Evolutionary conservation across 2,888 invertebrate species (phyloP), one percentile per base, ranked within the genome.

Genomic region (Encarsia formosa): DNA sequence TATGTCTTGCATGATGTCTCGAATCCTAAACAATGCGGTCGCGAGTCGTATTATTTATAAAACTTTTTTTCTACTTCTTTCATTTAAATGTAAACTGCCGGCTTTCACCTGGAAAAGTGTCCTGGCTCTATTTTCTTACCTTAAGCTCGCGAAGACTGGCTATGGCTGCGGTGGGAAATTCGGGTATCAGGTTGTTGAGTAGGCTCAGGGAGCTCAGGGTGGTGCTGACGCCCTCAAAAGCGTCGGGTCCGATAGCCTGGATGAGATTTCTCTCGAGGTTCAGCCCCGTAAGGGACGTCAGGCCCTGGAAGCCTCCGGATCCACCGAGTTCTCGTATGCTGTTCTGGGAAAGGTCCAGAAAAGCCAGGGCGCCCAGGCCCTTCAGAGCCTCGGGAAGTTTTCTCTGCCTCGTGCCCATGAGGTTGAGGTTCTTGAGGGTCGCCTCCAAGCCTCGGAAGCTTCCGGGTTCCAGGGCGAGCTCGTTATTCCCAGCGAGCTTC

Each of bases 221-320:
- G 60, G 83, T 85, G 65, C 83, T 85, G 34, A 93, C 82, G 0
- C 92, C 92, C 6, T 77, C 75, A 69, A 94, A 94, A 1, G 91
- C 85, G 37, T 87, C 82, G 59, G 84, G 81, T 37, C 82, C 85
- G 49, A 94, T 80, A 56, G 78, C 82, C 62, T 90, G 90, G 49
- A 94, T 86, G 41, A 91, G 78, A 75, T 94, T 94, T 65, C 93
- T 77, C 75, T 94, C 94, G 61, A 94, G 78, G 74, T 93, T 93
- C 11, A 94, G 77, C 13, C 91, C 91, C 4, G 92, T 91, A 49
- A 94, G 76, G 0, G 92, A 84, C 60, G 88, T 84, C 44, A 94
- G 77, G 19, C 87, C 87, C 62, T 88, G 86, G 65, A 91, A 88
- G 11, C 84, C 86, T 26, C 81, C 82, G 0, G 81, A 76, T 0